Conservation (phyloP, 2,113 vertebrate species). For the Epinephelus fuscoguttatus region DNA sequence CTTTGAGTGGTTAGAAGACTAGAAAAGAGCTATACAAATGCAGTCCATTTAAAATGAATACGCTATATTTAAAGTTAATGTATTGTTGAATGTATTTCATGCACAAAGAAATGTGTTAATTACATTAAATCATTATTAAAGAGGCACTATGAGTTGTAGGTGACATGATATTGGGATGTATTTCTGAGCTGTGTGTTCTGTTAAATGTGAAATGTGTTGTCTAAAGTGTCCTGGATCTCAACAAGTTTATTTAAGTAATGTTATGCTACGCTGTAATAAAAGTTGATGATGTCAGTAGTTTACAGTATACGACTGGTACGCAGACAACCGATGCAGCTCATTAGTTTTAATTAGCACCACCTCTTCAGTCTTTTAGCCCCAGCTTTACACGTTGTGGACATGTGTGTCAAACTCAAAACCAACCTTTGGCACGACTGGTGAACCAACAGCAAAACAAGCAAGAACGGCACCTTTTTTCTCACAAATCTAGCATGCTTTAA, state of each 20-base stretch:
- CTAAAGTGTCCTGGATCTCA: background rate
- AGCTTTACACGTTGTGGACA: background rate
- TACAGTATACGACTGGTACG: background rate
- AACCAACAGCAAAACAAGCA: background rate
- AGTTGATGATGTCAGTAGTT: slow-evolving; percentile 5
- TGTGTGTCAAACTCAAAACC: background rate
- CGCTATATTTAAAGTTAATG: too few relatives aligned
- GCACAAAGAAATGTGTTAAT: too few relatives aligned
- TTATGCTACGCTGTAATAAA: slow-evolving; percentile 2
- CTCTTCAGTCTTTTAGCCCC: background rate
- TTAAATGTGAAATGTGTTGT: background rate
- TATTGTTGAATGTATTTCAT: too few relatives aligned
- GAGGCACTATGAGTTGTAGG: background rate
- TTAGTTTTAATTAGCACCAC: slow-evolving; percentile 31
- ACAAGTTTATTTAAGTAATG: background rate
- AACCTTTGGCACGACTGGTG: background rate
- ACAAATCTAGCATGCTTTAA: background rate
- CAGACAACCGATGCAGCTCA: background rate
- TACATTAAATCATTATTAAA: too few relatives aligned
- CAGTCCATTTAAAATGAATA: too few relatives aligned
- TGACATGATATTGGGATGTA: background rate
- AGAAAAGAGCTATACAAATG: too few relatives aligned
- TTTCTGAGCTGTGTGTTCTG: background rate
- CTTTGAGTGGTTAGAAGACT: too few relatives aligned
- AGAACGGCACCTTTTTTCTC: background rate